Conservation (phyloP, 2,113 vertebrate genomes). For the Ptilorrhoa leucosticta region DNA sequence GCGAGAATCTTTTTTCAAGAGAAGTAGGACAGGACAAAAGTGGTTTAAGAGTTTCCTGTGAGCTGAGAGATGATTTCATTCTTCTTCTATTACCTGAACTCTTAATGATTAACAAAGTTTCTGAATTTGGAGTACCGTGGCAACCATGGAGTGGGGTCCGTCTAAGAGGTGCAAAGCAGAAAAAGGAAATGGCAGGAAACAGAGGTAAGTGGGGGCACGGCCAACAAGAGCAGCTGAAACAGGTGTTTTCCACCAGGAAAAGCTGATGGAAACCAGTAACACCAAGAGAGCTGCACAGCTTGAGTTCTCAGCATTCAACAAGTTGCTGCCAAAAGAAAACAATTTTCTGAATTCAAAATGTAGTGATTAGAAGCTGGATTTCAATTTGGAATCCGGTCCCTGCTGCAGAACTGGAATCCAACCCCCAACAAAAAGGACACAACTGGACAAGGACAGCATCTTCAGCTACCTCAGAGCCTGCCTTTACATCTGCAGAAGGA, state of each 20-base stretch:
- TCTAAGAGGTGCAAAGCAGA: background rate
- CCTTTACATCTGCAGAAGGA: background rate
- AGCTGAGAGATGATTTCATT: background rate
- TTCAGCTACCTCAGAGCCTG: background rate
- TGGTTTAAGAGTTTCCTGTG: background rate
- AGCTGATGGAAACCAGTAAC: background rate
- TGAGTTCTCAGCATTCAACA: background rate
- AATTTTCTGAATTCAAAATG: background rate
- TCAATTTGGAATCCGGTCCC: background rate
- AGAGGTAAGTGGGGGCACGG: fast-evolving
- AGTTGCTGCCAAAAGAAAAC: background rate
- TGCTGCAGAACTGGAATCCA: background rate
- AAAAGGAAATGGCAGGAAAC: background rate
- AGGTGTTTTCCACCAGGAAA: background rate
- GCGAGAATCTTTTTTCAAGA: background rate
- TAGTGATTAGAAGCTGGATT: background rate
- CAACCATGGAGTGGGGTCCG: background rate
- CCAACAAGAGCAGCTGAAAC: background rate
- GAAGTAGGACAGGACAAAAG: background rate
- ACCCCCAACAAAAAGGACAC: background rate
- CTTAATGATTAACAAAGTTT: background rate
- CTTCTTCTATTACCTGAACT: background rate
- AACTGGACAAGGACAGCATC: background rate
- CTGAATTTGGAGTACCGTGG: background rate
- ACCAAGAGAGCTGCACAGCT: background rate